Base-by-base conservation (phyloP, 1,140 invertebrate species). In the Leptinotarsa undecemlineata region DNA sequence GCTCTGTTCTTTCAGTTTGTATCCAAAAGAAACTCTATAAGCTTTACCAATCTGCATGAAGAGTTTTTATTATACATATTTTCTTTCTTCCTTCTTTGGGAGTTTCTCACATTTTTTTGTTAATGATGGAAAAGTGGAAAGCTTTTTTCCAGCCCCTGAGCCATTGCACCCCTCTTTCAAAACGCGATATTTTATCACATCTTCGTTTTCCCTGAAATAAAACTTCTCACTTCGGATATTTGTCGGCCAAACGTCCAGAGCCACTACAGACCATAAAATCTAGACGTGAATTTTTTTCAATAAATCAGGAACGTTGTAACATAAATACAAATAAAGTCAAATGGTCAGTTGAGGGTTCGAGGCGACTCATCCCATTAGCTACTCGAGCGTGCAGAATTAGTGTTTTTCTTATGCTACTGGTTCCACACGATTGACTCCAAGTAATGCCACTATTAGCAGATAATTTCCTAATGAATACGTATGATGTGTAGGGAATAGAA, bases 401-500 rank as follows among this genome's bases (percentile, higher is more conserved):
- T 77, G 76, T 79, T 74, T 81, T 80, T 78, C 78, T 79, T 76
- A 73, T 76, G 72, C 67, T 75, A 79, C 78, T 76, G 75, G 81
- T 81, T 81, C 81, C 79, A 79, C 75, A 76, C 81, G 81, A 82
- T 82, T 83, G 80, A 80, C 71, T 79, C 71, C 75, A 71, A 68
- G 75, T 81, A 82, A 79, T 83, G 79, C 77, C 73, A 71, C 81
- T 82, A 83, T 81, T 82, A 83, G 82, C 79, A 79, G 82, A 82
- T 82, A 83, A 83, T 83, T 82, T 82, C 78, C 79, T 83, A 83
- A 83, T 83, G 82, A 83, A 83, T 82, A 83, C 81, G 81, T 82
- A 83, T 82, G 81, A 83, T 78, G 79, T 80, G 78, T 71, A 78
- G 73, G 75, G 75, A 78, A 71, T 73, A 48, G 73, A 75, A 76